phyloP scores from a whole-genome alignment of 1,140 invertebrate species.

The Drosophila neocordata region DNA sequence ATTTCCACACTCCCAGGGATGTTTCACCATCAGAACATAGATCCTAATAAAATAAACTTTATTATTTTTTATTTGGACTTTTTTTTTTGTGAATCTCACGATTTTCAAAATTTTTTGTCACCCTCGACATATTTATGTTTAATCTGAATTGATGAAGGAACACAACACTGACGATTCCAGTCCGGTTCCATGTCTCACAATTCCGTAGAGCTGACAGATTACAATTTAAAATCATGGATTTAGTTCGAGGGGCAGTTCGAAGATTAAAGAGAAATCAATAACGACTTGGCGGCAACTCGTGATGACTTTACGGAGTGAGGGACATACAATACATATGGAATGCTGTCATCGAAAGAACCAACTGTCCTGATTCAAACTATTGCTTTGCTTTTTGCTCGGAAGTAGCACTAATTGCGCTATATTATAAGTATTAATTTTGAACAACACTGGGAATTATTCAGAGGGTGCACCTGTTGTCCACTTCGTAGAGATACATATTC shows the following conservation, averaged over 20 bases:
- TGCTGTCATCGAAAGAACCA: background rate
- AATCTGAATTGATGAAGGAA: background rate
- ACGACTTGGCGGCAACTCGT: conserved; percentile 26
- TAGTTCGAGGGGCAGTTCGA: conserved; percentile 7
- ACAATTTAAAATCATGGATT: conserved; percentile 36
- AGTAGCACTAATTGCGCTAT: conserved; percentile 5
- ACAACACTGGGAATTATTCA: conserved; percentile 3
- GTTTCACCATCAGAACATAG: too few species aligned
- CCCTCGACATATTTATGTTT: background rate
- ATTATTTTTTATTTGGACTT: too few species aligned
- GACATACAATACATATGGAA: background rate
- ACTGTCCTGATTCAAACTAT: background rate
- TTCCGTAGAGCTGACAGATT: conserved; percentile 25
- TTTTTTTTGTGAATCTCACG: too few species aligned
- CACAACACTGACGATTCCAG: background rate
- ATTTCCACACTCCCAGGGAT: too few species aligned
- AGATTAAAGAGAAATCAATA: conserved; percentile 24
- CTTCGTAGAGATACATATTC: background rate
- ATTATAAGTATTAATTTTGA: conserved; percentile 1
- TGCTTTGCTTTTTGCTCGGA: background rate
- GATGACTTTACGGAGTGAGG: background rate
- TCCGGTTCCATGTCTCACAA: background rate
- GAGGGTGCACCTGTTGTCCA: conserved; percentile 2
- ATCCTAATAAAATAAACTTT: too few species aligned
- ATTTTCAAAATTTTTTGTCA: background rate